Evolutionary conservation across 2,797 vertebrate genomes (phyloP).

Genomic region (Eulemur albifrons): DNA sequence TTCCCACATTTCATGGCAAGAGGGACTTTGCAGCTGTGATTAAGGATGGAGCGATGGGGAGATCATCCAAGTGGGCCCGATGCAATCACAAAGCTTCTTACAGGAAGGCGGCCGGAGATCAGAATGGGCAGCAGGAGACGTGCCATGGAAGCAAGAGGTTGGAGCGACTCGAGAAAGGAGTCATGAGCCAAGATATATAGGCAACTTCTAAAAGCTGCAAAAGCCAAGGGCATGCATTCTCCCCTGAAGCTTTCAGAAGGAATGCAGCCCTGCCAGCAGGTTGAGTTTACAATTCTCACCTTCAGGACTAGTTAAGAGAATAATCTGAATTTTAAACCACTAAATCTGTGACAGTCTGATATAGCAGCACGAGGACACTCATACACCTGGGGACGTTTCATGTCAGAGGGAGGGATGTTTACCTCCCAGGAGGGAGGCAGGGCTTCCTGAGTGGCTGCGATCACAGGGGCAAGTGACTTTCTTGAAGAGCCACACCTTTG

Average conservation of each 20-base stretch:
- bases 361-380: neutral
- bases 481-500: neutral
- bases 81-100: neutral
- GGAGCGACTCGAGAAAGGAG: neutral
- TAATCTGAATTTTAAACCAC: neutral
- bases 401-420: neutral
- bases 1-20: neutral
- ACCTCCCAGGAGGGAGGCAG: neutral
- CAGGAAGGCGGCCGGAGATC: neutral
- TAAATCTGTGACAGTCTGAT: neutral
- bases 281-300: neutral
- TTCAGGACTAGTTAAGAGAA: neutral
- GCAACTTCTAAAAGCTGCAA: neutral
- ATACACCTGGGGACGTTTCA: neutral
- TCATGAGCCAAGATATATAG: neutral
- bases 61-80: neutral
- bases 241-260: neutral
- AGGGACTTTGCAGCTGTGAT: neutral
- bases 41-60: neutral
- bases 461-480: accelerated
- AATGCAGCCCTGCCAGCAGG: neutral
- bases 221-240: neutral
- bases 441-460: neutral
- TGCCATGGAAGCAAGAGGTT: neutral
- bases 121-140: neutral